Conservation (phyloP, 2,888 invertebrate species). For the Drosophila pseudotalamancana region DNA sequence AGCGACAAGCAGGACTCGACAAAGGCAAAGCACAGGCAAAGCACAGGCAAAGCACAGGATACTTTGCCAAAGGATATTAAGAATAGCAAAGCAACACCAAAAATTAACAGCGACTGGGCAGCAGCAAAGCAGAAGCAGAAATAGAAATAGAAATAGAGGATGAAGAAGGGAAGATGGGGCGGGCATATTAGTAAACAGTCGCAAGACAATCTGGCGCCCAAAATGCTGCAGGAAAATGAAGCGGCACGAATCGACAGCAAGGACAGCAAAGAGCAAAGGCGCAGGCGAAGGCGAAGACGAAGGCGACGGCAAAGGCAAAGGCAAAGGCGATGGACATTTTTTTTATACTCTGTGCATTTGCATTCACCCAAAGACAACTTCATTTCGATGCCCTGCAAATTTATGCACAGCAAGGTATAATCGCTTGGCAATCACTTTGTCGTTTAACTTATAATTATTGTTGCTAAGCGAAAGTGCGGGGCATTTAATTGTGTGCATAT, state of each 20-base stretch:
- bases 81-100: slow-evolving; percentile 35
- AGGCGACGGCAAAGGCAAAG: background rate
- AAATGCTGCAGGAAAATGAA: slow-evolving; percentile 65
- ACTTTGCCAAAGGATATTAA: slow-evolving; percentile 29
- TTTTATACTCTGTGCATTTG: slow-evolving; percentile 22
- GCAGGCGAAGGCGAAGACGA: background rate
- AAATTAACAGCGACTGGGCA: slow-evolving; percentile 33
- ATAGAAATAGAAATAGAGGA: slow-evolving; percentile 9
- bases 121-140: background rate
- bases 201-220: slow-evolving; percentile 42
- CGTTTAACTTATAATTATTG: too few species aligned
- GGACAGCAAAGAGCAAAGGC: slow-evolving; percentile 6
- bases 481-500: too few species aligned
- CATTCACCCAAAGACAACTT: slow-evolving; percentile 41
- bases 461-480: too few species aligned
- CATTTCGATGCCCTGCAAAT: slow-evolving; percentile 14
- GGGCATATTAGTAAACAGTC: slow-evolving; percentile 44
- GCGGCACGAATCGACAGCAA: slow-evolving; percentile 51
- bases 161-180: slow-evolving; percentile 8
- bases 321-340: slow-evolving; percentile 9
- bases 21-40: slow-evolving; percentile 19
- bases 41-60: slow-evolving; percentile 48
- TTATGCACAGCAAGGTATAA: background rate
- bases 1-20: slow-evolving; percentile 50
- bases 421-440: background rate